Evolutionary conservation across 1,140 invertebrate species (phyloP).

Genomic region (Drosophila subpulchrella): DNA sequence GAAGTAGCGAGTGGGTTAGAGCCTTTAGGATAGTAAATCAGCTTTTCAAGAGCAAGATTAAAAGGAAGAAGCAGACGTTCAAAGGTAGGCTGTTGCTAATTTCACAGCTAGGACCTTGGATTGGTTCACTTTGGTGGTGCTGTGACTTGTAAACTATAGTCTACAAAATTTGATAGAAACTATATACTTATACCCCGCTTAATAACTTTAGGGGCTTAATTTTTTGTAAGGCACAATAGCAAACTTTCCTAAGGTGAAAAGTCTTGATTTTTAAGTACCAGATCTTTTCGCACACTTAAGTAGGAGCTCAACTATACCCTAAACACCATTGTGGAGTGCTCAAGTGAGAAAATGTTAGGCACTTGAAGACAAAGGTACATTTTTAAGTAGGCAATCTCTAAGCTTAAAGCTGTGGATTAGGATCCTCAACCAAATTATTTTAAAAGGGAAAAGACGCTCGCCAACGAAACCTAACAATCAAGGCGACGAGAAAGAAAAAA

Average conservation of each 20-base stretch:
- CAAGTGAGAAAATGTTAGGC: constrained; percentile 1
- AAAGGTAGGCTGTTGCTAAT: constrained; percentile 11
- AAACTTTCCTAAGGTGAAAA: constrained; percentile 10
- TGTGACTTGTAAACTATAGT: constrained; percentile 46
- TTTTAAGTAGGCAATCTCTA: constrained; percentile 55
- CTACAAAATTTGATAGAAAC: constrained; percentile 60
- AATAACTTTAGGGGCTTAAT: constrained; percentile 16
- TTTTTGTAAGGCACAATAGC: constrained; percentile 45
- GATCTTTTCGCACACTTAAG: constrained; percentile 14
- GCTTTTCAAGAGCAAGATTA: not conserved
- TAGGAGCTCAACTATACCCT: constrained; percentile 20
- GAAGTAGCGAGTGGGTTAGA: not conserved
- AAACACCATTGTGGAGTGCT: constrained; percentile 11
- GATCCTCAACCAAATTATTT: constrained; percentile 26
- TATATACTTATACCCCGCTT: constrained; percentile 34
- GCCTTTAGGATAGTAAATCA: not conserved
- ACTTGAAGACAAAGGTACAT: constrained; percentile 29
- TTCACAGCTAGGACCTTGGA: constrained; percentile 14
- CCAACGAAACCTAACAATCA: constrained; percentile 13
- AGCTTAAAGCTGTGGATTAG: constrained; percentile 28
- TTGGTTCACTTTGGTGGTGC: constrained; percentile 36
- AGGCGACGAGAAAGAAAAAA: not conserved
- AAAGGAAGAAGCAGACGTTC: constrained; percentile 21
- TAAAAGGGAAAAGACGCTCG: constrained; percentile 48
- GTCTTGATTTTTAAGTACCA: not conserved